These are phyloP conservation scores for Drosophila niveifrons DNA, from an alignment of 2,888 invertebrate genomes.

Conservation along the genomic window DNA sequence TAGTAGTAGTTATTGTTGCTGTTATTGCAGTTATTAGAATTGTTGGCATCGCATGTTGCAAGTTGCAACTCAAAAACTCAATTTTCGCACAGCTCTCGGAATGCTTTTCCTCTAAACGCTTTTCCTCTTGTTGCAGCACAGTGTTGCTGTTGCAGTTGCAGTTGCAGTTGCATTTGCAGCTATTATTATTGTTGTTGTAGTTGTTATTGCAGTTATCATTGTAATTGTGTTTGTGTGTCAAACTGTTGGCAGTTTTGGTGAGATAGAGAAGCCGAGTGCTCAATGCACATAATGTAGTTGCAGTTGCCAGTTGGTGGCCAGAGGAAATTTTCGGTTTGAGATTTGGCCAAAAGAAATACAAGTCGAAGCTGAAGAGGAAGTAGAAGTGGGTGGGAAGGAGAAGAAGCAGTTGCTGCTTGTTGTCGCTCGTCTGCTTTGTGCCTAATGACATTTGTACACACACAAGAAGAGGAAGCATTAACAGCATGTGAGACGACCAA, in stretches of 20 bases:
- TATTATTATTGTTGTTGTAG: slow-evolving; percentile 11
- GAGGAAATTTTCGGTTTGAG: slow-evolving; percentile 42
- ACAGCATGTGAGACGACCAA: slow-evolving; percentile 43
- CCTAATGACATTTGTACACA: slow-evolving; percentile 78
- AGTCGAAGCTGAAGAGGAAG: neutral
- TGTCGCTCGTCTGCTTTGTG: slow-evolving; percentile 55
- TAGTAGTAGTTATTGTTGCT: neutral
- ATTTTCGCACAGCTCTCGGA: slow-evolving; percentile 53
- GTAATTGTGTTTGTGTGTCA: slow-evolving; percentile 82
- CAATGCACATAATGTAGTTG: slow-evolving; percentile 67
- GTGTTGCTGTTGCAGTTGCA: neutral
- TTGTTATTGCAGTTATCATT: slow-evolving; percentile 49
- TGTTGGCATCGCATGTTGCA: slow-evolving; percentile 26
- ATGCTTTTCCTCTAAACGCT: slow-evolving; percentile 59
- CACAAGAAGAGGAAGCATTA: slow-evolving; percentile 54
- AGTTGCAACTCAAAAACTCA: slow-evolving; percentile 54
- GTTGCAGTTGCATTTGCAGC: slow-evolving; percentile 6
- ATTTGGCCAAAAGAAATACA: slow-evolving; percentile 1
- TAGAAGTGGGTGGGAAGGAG: slow-evolving; percentile 4
- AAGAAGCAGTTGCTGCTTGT: neutral
- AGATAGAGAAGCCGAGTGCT: slow-evolving; percentile 10
- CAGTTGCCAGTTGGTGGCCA: slow-evolving; percentile 27
- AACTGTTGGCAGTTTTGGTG: slow-evolving; percentile 71
- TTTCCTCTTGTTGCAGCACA: slow-evolving; percentile 34
- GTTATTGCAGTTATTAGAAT: slow-evolving; percentile 9